These are phyloP conservation scores for Lanius ludovicianus DNA, from an alignment of 2,113 vertebrate genomes.

Conservation along the genomic window DNA sequence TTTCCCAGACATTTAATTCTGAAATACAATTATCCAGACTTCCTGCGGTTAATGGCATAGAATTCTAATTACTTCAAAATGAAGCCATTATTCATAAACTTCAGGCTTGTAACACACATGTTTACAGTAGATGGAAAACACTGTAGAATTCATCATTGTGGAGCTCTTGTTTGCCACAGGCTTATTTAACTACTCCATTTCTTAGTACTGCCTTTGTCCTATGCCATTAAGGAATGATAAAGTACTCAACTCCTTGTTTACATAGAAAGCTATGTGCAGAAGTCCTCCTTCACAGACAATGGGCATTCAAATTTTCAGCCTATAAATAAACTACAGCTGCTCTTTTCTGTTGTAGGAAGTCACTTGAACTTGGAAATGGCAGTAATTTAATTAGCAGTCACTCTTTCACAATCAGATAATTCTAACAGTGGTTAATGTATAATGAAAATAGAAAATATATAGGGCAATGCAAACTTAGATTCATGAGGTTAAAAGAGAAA, in stretches of 20 bases:
- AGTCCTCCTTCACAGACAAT: neutral
- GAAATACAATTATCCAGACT: constrained; percentile 77
- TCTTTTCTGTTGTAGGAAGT: neutral
- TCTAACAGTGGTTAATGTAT: neutral
- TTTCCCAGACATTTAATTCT: constrained; percentile 76
- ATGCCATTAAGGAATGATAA: constrained; percentile 30
- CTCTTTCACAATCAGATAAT: neutral
- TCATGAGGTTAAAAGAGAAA: neutral
- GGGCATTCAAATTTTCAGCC: neutral
- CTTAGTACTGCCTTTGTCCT: constrained; percentile 13
- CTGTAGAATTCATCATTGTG: constrained; percentile 32
- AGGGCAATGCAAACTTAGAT: neutral
- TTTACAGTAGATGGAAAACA: constrained; percentile 63
- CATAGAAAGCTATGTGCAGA: neutral
- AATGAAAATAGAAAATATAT: neutral
- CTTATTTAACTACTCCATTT: constrained; percentile 29
- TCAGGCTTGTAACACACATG: constrained; percentile 43
- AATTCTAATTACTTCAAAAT: constrained; percentile 81
- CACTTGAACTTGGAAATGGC: neutral
- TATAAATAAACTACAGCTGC: neutral
- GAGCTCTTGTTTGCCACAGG: constrained; percentile 20
- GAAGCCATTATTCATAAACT: constrained; percentile 75
- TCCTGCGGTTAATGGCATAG: constrained; percentile 73
- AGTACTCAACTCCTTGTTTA: constrained; percentile 15
- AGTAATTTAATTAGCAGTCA: neutral